Evolutionary conservation across 2,888 invertebrate species (phyloP).

Genomic region (Danaus chrysippus): DNA sequence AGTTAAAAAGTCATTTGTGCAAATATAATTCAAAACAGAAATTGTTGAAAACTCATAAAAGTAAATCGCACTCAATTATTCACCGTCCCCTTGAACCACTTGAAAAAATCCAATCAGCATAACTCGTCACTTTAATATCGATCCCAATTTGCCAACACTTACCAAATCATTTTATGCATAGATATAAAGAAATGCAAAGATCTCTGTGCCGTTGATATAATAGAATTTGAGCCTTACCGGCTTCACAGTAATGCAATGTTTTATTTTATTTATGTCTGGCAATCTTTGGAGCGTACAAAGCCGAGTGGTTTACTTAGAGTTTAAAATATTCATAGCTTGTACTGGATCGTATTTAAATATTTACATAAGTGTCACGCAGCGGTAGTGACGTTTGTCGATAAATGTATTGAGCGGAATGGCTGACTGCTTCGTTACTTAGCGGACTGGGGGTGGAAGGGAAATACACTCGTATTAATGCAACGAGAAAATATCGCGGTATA

Average conservation of each 20-base stretch:
- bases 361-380: conserved; percentile 79
- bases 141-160: conserved; percentile 75
- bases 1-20: conserved; percentile 24
- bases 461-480: conserved; percentile 9
- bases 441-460: conserved; percentile 36
- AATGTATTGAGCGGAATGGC: conserved; percentile 69
- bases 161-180: conserved; percentile 75
- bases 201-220: conserved; percentile 37
- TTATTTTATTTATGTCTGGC: conserved; percentile 56
- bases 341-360: conserved; percentile 81
- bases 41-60: conserved; percentile 46
- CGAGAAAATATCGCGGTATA: not conserved
- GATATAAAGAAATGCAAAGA: conserved; percentile 58
- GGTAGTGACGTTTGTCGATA: conserved; percentile 76
- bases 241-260: conserved; percentile 47
- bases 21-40: conserved; percentile 35
- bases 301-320: conserved; percentile 75
- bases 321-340: conserved; percentile 81
- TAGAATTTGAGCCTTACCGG: conserved; percentile 55
- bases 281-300: conserved; percentile 61
- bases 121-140: conserved; percentile 76
- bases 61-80: conserved; percentile 73
- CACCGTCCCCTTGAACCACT: conserved; percentile 68
- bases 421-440: conserved; percentile 41
- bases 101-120: conserved; percentile 79